A percentile compares a stretch with the other conserved stretches of the same genome.
phyloP scores from a whole-genome alignment of 2,113 vertebrate species.

The Amphiprion ocellaris region DNA sequence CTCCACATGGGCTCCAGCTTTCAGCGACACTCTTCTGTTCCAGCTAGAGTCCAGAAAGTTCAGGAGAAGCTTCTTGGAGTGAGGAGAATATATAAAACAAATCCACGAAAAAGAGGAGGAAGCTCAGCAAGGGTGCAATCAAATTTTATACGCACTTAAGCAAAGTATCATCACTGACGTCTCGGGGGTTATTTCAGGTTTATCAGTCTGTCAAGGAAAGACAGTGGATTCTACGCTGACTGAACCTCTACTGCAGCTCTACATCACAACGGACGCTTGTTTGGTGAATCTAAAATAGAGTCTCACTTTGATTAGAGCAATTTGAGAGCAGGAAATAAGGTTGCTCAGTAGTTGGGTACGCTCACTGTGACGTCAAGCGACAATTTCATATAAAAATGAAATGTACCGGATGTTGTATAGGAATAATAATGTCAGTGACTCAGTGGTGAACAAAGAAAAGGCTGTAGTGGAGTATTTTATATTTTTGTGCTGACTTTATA shows the following conservation, averaged over 20 bases:
- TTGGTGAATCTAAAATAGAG: conserved; percentile 4
- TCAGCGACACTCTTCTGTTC: not conserved
- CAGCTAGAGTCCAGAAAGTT: not conserved
- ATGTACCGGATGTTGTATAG: not conserved
- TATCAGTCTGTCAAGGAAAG: accelerated
- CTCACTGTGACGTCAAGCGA: not conserved
- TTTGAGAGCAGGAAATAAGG: not conserved
- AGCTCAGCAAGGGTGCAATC: not conserved
- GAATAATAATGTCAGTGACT: not conserved
- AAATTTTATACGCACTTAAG: not conserved
- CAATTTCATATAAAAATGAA: not conserved
- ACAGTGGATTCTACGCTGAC: too few species aligned
- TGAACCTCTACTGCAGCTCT: not conserved
- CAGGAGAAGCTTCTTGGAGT: not conserved
- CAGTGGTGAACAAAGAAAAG: not conserved
- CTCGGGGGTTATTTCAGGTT: not conserved
- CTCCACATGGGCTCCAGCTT: conserved; percentile 13
- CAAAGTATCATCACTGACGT: not conserved
- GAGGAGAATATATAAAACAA: not conserved
- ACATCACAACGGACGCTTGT: not conserved
- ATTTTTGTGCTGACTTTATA: too few species aligned
- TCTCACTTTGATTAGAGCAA: conserved; percentile 9
- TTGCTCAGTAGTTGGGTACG: not conserved
- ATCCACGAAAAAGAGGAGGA: not conserved
- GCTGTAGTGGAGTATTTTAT: not conserved